Evolutionary conservation across 30 jellyfish, hydroid and myxozoan species (phyloP).

Genomic region (Aurelia aurita): DNA sequence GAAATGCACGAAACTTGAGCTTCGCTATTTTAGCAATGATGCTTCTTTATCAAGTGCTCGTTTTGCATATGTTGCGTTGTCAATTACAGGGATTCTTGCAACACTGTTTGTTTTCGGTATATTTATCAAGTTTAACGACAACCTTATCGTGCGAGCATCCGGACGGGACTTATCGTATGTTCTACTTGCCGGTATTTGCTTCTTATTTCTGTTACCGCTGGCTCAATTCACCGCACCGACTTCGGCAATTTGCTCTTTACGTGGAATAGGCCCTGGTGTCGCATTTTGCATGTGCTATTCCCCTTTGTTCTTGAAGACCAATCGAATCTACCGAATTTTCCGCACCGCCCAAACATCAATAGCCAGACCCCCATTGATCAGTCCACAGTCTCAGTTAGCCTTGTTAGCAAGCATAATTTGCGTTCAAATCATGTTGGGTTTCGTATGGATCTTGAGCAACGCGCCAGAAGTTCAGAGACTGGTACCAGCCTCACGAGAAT

Average conservation of each 20-base stretch:
- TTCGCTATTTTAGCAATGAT: conserved; percentile 27
- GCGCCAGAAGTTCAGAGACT: conserved; percentile 15
- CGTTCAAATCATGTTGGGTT: conserved; percentile 75
- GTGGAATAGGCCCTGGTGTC: conserved; percentile 78
- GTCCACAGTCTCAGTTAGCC: conserved; percentile 86
- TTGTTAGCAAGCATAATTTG: conserved; percentile 52
- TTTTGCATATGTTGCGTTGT: conserved; percentile 37
- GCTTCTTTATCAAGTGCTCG: neutral
- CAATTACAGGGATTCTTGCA: conserved; percentile 57
- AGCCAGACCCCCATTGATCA: conserved; percentile 67
- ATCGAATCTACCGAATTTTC: conserved; percentile 88
- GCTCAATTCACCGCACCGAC: conserved; percentile 55
- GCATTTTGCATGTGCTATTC: conserved; percentile 86
- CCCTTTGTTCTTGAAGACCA: conserved; percentile 84
- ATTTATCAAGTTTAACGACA: conserved; percentile 50
- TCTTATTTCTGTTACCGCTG: conserved; percentile 55
- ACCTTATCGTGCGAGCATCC: conserved; percentile 75
- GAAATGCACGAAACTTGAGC: conserved; percentile 57
- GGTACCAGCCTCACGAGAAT: conserved; percentile 31
- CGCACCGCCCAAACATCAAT: conserved; percentile 76
- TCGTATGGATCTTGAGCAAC: conserved; percentile 75
- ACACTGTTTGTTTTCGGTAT: conserved; percentile 34
- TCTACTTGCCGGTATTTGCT: conserved; percentile 75
- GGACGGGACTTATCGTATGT: conserved; percentile 84
- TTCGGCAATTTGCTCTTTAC: conserved; percentile 45